Evolutionary conservation across 2,797 vertebrate species (phyloP).

Genomic region (Australoheros facetus): DNA sequence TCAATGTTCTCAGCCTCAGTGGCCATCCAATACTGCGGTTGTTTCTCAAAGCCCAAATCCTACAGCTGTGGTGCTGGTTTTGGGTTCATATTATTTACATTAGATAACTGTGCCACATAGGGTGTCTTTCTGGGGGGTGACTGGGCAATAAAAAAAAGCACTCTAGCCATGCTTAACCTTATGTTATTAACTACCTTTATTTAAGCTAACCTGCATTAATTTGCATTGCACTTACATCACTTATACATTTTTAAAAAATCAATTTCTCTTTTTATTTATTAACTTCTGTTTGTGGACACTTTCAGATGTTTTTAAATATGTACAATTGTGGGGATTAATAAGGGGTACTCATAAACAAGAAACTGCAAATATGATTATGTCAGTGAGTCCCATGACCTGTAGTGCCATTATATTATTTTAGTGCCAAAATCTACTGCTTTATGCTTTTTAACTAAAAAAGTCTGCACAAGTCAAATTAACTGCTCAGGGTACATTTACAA

Average conservation of each 20-base stretch:
- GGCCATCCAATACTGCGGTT: not conserved
- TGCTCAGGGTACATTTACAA: conserved; percentile 60
- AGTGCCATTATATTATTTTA: conserved; percentile 39
- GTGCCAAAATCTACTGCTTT: conserved; percentile 35
- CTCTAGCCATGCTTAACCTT: conserved; percentile 10
- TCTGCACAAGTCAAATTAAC: conserved; percentile 20
- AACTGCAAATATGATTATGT: conserved; percentile 13
- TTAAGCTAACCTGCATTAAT: conserved; percentile 24
- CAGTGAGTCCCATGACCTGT: conserved; percentile 9
- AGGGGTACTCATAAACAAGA: not conserved
- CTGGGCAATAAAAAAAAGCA: conserved; percentile 13
- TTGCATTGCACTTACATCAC: conserved; percentile 18
- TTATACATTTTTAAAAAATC: not conserved
- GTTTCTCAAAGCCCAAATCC: not conserved
- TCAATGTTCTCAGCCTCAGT: conserved; percentile 8
- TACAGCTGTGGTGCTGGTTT: not conserved
- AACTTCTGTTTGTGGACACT: not conserved
- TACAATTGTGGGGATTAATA: not conserved
- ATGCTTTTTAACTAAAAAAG: not conserved
- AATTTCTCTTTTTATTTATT: conserved; percentile 8
- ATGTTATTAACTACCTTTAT: not conserved
- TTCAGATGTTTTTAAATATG: not conserved
- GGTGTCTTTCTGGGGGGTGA: not conserved
- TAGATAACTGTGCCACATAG: not conserved
- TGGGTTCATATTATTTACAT: not conserved